Evolutionary conservation across 2,113 vertebrate species (phyloP).

Genomic region (Mustelus asterias): DNA sequence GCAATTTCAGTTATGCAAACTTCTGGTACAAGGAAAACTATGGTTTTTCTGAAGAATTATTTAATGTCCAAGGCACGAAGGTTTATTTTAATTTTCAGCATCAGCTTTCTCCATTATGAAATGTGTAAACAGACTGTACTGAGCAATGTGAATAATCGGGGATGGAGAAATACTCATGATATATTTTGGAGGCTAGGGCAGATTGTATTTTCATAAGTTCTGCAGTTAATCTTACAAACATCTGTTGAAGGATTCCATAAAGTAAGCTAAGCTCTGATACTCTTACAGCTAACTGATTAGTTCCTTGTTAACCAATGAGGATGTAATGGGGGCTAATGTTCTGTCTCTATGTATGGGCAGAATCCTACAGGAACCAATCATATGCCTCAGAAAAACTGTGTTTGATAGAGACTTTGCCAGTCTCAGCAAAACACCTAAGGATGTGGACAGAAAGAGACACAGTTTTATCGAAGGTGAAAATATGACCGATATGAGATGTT

Average conservation of each 20-base stretch:
- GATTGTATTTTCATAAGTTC: not conserved
- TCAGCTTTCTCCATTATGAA: not conserved
- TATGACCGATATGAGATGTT: too few species aligned
- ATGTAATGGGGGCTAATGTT: not conserved
- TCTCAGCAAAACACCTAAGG: too few species aligned
- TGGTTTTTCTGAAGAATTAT: not conserved
- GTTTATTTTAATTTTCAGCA: not conserved
- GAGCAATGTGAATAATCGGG: not conserved
- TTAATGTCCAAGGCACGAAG: not conserved
- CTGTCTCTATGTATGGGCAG: not conserved
- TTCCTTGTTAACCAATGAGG: not conserved
- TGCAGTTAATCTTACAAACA: not conserved
- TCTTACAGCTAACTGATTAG: not conserved
- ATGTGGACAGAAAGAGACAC: too few species aligned
- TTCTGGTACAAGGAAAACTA: not conserved
- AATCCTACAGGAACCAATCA: not conserved
- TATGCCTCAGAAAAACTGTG: not conserved
- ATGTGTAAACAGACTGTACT: not conserved
- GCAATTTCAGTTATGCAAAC: not conserved
- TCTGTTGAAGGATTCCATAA: not conserved
- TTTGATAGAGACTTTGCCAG: too few species aligned
- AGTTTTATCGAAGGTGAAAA: too few species aligned
- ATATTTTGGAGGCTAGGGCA: not conserved
- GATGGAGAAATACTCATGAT: not conserved
- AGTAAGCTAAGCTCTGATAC: not conserved